A percentile compares a stretch with the other conserved stretches of the same genome.
phyloP scores from a whole-genome alignment of 2,113 vertebrate species.

The Prietella phreatophila region DNA sequence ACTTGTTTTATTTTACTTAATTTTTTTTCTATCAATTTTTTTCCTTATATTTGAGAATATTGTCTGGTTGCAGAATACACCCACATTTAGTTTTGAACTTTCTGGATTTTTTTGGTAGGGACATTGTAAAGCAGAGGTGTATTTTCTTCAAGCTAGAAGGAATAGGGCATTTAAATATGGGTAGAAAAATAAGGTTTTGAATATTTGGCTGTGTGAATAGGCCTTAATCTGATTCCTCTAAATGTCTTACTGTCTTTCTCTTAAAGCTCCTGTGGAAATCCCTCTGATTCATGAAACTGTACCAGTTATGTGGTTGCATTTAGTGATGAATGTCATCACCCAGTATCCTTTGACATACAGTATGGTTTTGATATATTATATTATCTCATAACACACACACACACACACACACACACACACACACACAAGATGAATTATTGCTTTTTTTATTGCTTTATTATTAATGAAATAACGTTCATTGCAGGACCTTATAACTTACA shows the following conservation, averaged over 20 bases:
- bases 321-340: conserved; percentile 89
- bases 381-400: too few species aligned
- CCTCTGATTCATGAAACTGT: conserved; percentile 74
- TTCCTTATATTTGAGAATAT: not conserved
- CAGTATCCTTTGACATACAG: conserved; percentile 86
- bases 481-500: not conserved
- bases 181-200: not conserved
- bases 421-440: not conserved
- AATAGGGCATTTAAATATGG: not conserved
- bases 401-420: not conserved
- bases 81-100: not conserved
- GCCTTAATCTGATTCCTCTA: not conserved
- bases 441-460: too few species aligned
- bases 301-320: conserved; percentile 94
- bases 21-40: not conserved
- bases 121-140: not conserved
- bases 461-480: not conserved
- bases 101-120: too few species aligned
- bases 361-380: not conserved
- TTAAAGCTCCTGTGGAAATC: conserved; percentile 78
- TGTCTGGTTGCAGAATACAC: not conserved
- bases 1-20: not conserved
- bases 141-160: not conserved
- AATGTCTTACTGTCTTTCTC: conserved; percentile 17
- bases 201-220: not conserved